Base-by-base conservation (phyloP, 2,888 invertebrate species). In the Parelbella ahira region DNA sequence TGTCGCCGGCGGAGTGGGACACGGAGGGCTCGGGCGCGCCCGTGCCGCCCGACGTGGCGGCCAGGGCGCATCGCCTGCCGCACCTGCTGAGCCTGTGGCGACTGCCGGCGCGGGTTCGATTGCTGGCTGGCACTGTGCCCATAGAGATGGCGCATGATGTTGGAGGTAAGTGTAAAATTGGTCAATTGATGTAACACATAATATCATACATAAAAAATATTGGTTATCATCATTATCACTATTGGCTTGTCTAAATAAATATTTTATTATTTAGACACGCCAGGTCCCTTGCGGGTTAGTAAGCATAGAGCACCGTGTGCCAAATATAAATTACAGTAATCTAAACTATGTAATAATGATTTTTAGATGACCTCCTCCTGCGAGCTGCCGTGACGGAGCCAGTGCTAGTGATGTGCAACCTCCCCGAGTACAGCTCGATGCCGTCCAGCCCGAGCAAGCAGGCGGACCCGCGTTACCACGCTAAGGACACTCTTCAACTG, bases 401-500 rank as follows among this genome's bases (percentile, higher is more conserved):
- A 8, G 90, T 92, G 15, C 79, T 92, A 54, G 89, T 92, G 55
- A 91, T 91, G 64, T 91, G 91, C 67, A 89, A 91, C 3, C 80
- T 92, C 27, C 89, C 90, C 1, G 88, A 89, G 41, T 77, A 88
- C 60, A 77, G 82, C 47, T 80, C 89, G 12, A 72, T 77, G 54
- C 74, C 78, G 23, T 71, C 79, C 25, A 82, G 79, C 54, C 87
- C 78, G 53, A 88, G 72, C 70, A 88, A 84, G 83, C 81, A 76
- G 76, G 76, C 84, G 67, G 88, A 82, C 78, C 84, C 86, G 56
- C 84, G 77, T 57, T 89, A 89, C 54, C 87, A 89, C 54, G 75
- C 90, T 37, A 89, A 89, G 63, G 87, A 87, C 49, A 66, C 77
- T n/a, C 65, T 92, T 8, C 83, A 89, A 28, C 76, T 88, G 6